Percentiles rank a stretch among this genome's conserved stretches.
Evolutionary conservation across 2,888 invertebrate genomes (phyloP).

Genomic region (Campoplex nolae): DNA sequence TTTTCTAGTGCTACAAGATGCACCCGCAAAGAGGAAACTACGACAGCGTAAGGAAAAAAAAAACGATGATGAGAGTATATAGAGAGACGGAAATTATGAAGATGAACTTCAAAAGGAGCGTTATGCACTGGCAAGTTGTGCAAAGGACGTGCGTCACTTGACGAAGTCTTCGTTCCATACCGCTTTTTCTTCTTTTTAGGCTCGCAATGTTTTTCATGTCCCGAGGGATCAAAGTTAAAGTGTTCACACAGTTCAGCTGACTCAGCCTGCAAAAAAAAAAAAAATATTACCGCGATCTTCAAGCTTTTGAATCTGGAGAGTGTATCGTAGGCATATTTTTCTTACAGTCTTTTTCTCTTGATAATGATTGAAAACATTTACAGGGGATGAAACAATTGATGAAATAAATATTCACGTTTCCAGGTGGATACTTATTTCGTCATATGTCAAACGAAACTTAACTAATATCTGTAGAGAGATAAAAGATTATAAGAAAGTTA

Average conservation of each 20-base stretch:
- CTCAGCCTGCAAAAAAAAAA: conserved; percentile 28
- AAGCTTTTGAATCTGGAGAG: conserved; percentile 28
- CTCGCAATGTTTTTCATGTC: conserved; percentile 8
- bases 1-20: conserved; percentile 27
- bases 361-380: conserved; percentile 35
- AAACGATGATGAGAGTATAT: conserved; percentile 30
- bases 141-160: conserved; percentile 38
- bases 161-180: conserved; percentile 28
- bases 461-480: no score
- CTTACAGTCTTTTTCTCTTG: conserved; percentile 56
- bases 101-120: conserved; percentile 12
- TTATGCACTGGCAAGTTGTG: conserved; percentile 20
- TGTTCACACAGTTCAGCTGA: not conserved
- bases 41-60: conserved; percentile 30
- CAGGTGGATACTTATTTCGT: no score
- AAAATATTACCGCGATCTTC: not conserved
- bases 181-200: conserved; percentile 14
- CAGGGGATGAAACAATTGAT: not conserved
- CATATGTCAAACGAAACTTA: no score
- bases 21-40: conserved; percentile 5
- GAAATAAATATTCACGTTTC: not conserved
- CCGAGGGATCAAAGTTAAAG: conserved; percentile 21
- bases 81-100: conserved; percentile 40
- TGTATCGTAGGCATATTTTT: conserved; percentile 42
- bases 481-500: no score